A percentile compares a stretch with the other conserved stretches of the same genome.
Evolutionary conservation across 2,888 invertebrate genomes (phyloP).

Genomic region (Pimpla rufipes): DNA sequence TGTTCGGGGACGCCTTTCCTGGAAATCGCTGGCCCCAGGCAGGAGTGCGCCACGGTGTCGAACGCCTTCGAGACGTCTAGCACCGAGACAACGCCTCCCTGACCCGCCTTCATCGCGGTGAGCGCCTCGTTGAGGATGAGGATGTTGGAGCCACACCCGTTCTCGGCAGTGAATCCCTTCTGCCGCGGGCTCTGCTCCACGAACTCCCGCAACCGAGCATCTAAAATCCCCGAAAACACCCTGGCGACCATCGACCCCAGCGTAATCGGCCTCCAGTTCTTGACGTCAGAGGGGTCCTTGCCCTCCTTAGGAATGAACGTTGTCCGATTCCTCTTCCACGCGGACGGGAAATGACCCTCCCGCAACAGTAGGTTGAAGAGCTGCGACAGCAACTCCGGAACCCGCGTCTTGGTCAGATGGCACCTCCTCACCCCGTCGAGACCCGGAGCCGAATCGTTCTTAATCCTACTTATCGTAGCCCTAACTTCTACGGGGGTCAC

Average conservation of each 20-base stretch:
- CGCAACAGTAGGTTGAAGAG: slow-evolving; percentile 43
- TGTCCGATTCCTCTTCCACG: slow-evolving; percentile 79
- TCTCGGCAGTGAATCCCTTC: slow-evolving; percentile 77
- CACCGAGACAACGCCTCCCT: slow-evolving; percentile 49
- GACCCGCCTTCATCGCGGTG: slow-evolving; percentile 16
- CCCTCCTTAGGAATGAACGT: slow-evolving; percentile 79
- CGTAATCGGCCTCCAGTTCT: slow-evolving; percentile 79
- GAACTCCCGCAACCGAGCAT: slow-evolving; percentile 71
- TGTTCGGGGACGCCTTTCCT: slow-evolving; percentile 24
- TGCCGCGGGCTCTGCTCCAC: slow-evolving; percentile 74
- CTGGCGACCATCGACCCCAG: slow-evolving; percentile 76
- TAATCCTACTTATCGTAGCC: slow-evolving; percentile 67
- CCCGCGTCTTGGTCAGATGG: slow-evolving; percentile 59
- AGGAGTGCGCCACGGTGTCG: slow-evolving; percentile 70
- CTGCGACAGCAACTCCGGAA: not conserved
- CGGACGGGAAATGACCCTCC: slow-evolving; percentile 26
- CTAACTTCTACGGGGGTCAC: slow-evolving; percentile 65
- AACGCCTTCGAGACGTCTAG: slow-evolving; percentile 71
- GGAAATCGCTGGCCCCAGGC: slow-evolving; percentile 21
- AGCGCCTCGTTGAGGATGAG: slow-evolving; percentile 44
- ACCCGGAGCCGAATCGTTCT: slow-evolving; percentile 71
- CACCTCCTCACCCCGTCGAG: slow-evolving; percentile 71
- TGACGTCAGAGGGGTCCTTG: slow-evolving; percentile 72
- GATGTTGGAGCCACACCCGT: slow-evolving; percentile 68
- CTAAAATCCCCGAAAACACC: slow-evolving; percentile 75